Conservation (phyloP, 2,888 invertebrate species). For the Timandra comae region DNA sequence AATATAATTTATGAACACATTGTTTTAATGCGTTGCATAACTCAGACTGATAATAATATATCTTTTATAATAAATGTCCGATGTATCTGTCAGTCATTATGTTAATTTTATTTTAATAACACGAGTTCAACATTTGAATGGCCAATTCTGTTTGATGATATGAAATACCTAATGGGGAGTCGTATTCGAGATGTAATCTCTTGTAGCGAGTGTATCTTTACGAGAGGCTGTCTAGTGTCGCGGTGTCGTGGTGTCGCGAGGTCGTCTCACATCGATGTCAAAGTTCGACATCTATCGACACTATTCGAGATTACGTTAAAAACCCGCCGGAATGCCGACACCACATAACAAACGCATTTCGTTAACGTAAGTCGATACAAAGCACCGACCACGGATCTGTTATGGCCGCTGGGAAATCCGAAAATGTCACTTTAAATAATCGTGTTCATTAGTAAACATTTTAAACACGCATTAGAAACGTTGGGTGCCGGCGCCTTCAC, state of each 20-base stretch:
- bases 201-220: conserved; percentile 5
- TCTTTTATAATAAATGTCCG: background rate
- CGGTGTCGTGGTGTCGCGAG: conserved; percentile 10
- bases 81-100: conserved; percentile 1
- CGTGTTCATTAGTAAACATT: conserved; percentile 75
- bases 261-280: conserved; percentile 29
- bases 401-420: conserved; percentile 56
- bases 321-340: conserved; percentile 21
- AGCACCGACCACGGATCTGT: conserved; percentile 29
- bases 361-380: conserved; percentile 23
- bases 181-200: background rate
- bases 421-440: conserved; percentile 75
- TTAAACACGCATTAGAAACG: conserved; percentile 71
- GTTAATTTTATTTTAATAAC: conserved; percentile 1
- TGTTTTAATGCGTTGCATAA: no score
- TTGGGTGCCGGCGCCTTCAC: conserved; percentile 67
- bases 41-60: no score
- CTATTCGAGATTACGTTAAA: conserved; percentile 11
- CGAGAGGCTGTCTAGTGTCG: conserved; percentile 6
- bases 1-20: no score
- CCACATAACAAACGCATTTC: conserved; percentile 12
- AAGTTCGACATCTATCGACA: conserved; percentile 28
- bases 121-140: background rate
- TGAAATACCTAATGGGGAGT: background rate
- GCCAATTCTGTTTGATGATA: background rate